Base-by-base conservation (phyloP, 1,140 invertebrate genomes). In the Gryllus bimaculatus region DNA sequence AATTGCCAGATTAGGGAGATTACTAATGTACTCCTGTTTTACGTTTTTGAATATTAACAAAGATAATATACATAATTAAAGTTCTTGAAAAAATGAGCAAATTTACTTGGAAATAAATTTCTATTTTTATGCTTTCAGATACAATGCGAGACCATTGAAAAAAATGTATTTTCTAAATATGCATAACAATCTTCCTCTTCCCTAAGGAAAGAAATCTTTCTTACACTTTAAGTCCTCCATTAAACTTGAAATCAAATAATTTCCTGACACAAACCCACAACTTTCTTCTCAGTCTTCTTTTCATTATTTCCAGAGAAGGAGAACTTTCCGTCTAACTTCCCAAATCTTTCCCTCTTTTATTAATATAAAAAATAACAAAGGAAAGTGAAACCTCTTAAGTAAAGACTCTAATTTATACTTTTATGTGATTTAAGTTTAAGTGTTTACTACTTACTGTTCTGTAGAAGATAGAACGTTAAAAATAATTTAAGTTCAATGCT, bases 211-310 rank as follows among this genome's bases (percentile, higher is more conserved):
- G 18, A 66, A 66, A 66, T 66, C 54, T 66, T 66, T 66, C 54
- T 66, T 66, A 18, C 54, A 66, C 54, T 66, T 66, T 66, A 66
- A 66, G 54, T 66, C 54, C 54, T 66, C 54, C 54, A 66, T 66
- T 66, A 66, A 66, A 66, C 54, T 66, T 66, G 54, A 66, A 66
- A 66, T 18, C 54, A 66, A 66, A 66, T 66, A 66, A 66, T 66
- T 66, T 66, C 54, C 18, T 18, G 54, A 18, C 54, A 66, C 54
- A 66, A 66, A 66, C 54, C 54, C 54, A 66, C 54, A 66, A 66
- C 10, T 66, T 66, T 66, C 54, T 66, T 66, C 54, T 2, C 54
- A 18, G 54, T 10, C 54, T 66, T 66, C 54, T 66, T 66, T 66
- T 66, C 54, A 66, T 66, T 66, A 66, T 66, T 13, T 66, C 10